Evolutionary conservation across 2,797 vertebrate species (phyloP), one percentile per base, ranked within the genome.

Genomic region (Tapera naevia): DNA sequence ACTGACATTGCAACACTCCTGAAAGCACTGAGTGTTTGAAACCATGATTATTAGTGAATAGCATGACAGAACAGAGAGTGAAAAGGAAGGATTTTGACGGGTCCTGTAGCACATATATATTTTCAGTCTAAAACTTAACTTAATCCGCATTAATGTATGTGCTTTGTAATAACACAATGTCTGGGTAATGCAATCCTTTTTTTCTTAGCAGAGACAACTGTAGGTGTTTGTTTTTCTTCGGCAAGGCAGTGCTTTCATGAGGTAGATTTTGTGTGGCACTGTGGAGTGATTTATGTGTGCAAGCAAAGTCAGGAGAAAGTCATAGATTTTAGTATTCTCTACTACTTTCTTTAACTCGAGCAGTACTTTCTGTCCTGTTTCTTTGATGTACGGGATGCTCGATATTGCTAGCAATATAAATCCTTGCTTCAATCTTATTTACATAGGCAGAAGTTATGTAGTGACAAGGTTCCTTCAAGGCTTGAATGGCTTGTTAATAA

Each of bases 391-490:
- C 39, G 88, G 93, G 90, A 93, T 97, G 89, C 86, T 94, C 81
- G 70, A 95, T 97, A 96, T 97, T 39, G 3, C 79, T 88, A 62
- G 92, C 93, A 96, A 89, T 95, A 98, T 96, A 97, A 97, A 97
- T 95, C 96, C 94, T 97, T 96, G 91, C 89, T 97, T 97, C 95
- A 94, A 95, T 97, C 96, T 97, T 98, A 98, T 98, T 98, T 98
- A 98, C 97, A 98, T 94, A 98, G 97, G 96, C 95, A 98, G 97
- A 97, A 97, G 95, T 97, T 97, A 96, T 98, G 97, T 98, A 97
- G 97, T 98, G 98, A 98, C 97, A 98, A 98, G 97, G 97, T 98
- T 97, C 97, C 97, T 97, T 98, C 97, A 98, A 98, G 96, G 95
- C 97, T 98, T 97, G 97, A 98, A 98, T 97, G 89, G 93, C 96